These are phyloP conservation scores for Sanderia malayensis DNA, from an alignment of 30 jellyfish, hydroid and myxozoan genomes.

Conservation along the genomic window DNA sequence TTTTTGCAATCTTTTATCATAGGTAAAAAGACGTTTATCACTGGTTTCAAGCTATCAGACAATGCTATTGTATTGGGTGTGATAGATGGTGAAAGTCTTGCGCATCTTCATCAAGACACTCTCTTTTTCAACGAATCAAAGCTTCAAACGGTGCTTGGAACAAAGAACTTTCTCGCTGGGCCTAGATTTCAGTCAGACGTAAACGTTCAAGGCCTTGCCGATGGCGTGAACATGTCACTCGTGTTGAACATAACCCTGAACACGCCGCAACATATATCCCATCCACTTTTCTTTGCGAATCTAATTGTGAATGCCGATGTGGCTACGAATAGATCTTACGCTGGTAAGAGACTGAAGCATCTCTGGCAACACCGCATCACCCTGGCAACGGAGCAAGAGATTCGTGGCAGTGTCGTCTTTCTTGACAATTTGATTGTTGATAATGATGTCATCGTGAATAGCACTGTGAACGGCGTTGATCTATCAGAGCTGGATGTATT, in stretches of 20 bases:
- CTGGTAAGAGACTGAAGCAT: background rate
- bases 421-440: background rate
- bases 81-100: slow-evolving; percentile 26
- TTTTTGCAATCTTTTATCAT: no score
- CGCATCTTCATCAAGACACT: slow-evolving; percentile 13
- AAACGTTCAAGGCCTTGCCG: slow-evolving; percentile 21
- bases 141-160: slow-evolving; percentile 52
- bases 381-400: slow-evolving; percentile 7
- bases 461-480: slow-evolving; percentile 4
- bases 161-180: slow-evolving; percentile 13
- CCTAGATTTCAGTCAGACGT: slow-evolving; percentile 3
- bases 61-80: slow-evolving; percentile 10
- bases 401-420: background rate
- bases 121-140: background rate
- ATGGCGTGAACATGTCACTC: slow-evolving; percentile 33
- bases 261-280: slow-evolving; percentile 13
- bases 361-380: background rate
- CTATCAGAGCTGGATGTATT: background rate
- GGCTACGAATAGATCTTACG: background rate
- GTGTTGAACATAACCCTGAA: slow-evolving; percentile 17
- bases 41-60: background rate
- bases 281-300: slow-evolving; percentile 7
- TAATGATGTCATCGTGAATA: background rate
- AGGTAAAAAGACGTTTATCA: slow-evolving; percentile 31
- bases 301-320: background rate